These are phyloP conservation scores for Drosophila birchii DNA, from an alignment of 2,888 invertebrate genomes.

Conservation along the genomic window DNA sequence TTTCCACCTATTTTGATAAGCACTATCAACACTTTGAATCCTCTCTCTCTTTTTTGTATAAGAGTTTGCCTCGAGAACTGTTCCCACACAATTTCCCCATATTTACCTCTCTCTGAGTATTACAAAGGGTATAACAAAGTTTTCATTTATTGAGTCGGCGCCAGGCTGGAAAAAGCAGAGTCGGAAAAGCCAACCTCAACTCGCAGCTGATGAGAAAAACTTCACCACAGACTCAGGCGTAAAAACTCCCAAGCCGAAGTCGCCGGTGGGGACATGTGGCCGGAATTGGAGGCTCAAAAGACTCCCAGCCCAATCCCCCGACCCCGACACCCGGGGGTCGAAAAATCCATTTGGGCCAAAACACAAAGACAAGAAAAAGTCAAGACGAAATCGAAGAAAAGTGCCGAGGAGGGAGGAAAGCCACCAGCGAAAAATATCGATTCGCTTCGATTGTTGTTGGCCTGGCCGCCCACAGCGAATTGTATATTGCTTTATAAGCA, in stretches of 20 bases:
- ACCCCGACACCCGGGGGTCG: conserved; percentile 1
- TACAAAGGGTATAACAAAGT: conserved; percentile 40
- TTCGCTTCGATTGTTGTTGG: conserved; percentile 56
- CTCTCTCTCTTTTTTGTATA: conserved; percentile 47
- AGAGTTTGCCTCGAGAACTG: conserved; percentile 16
- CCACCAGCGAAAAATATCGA: conserved; percentile 64
- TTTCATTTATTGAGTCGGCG: conserved; percentile 51
- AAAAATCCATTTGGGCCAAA: conserved; percentile 44
- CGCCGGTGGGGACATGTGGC: conserved; percentile 16
- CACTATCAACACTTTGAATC: conserved; percentile 52
- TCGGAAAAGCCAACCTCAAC: conserved; percentile 50
- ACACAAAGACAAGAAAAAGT: conserved; percentile 37
- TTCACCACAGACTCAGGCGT: conserved; percentile 54
- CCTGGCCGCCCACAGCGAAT: conserved; percentile 43
- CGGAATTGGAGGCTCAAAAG: conserved; percentile 19
- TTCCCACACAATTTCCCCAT: conserved; percentile 29
- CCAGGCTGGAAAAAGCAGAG: conserved; percentile 24
- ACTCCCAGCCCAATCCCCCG: conserved; percentile 1
- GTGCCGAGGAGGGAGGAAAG: conserved; percentile 13
- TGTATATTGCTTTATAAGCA: conserved; percentile 66
- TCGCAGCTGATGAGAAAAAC: conserved; percentile 54
- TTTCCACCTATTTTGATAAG: conserved; percentile 57
- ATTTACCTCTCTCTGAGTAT: background rate
- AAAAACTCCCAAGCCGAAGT: conserved; percentile 37
- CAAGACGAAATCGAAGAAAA: conserved; percentile 14